Evolutionary conservation across 2,113 vertebrate genomes (phyloP).

Genomic region (Callopanchax toddi): DNA sequence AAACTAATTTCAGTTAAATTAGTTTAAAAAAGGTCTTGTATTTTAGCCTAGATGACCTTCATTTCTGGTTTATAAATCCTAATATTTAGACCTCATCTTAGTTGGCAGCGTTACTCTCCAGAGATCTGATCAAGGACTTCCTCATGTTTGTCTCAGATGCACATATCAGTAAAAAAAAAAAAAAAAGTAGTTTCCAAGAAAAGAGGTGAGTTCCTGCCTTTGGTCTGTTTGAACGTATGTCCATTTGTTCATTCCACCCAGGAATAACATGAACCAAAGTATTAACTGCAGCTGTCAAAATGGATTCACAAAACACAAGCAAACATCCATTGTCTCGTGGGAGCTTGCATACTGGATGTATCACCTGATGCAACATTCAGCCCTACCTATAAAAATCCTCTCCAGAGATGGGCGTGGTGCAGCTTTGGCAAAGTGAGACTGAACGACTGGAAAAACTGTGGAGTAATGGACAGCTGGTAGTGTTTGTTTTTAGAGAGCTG

Average conservation of each 20-base stretch:
- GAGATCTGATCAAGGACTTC: too few species aligned
- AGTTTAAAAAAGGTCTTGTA: too few species aligned
- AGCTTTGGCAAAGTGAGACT: slow-evolving; percentile 15
- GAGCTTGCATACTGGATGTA: slow-evolving; percentile 34
- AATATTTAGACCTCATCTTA: too few species aligned
- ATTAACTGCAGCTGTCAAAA: slow-evolving; percentile 69
- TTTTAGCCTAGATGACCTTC: too few species aligned
- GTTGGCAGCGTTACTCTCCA: slow-evolving; percentile 15
- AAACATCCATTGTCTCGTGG: slow-evolving; percentile 45
- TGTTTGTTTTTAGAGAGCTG: slow-evolving; percentile 2
- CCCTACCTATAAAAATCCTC: slow-evolving; percentile 41
- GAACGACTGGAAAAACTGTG: slow-evolving; percentile 11
- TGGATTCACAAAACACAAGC: slow-evolving; percentile 47
- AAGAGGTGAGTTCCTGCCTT: background rate
- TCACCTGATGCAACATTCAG: slow-evolving; percentile 42
- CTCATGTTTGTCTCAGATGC: too few species aligned
- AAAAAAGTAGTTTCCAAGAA: background rate
- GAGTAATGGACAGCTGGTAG: background rate
- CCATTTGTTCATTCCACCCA: slow-evolving; percentile 19
- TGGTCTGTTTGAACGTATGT: background rate
- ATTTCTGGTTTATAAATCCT: too few species aligned
- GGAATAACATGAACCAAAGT: slow-evolving; percentile 20
- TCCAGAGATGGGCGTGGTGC: slow-evolving; percentile 19
- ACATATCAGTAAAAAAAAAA: too few species aligned
- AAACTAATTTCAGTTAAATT: too few species aligned